Conservation (phyloP, 2,888 invertebrate species). For the Margaritifera margaritifera region DNA sequence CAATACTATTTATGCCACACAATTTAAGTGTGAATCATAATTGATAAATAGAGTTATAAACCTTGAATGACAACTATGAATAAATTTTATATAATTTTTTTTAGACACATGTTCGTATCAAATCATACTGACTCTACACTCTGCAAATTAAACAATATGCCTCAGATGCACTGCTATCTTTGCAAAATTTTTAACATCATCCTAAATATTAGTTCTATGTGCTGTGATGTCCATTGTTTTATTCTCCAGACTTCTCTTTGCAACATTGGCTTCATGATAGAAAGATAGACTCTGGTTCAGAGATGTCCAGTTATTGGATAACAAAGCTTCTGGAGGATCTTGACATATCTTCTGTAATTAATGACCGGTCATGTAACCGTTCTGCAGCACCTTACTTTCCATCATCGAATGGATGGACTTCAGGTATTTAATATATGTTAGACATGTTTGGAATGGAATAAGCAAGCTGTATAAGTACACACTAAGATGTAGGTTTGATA, state of each 20-base stretch:
- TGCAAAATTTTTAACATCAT: too few species aligned
- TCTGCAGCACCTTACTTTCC: not conserved
- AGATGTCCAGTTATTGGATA: conserved; percentile 24
- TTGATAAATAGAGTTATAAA: too few species aligned
- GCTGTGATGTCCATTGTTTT: not conserved
- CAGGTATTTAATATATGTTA: conserved; percentile 13
- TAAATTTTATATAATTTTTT: too few species aligned
- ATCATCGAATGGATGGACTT: conserved; percentile 11
- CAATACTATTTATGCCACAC: too few species aligned
- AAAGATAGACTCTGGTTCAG: conserved; percentile 9
- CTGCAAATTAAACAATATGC: too few species aligned
- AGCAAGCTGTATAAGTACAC: too few species aligned
- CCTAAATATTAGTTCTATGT: not conserved
- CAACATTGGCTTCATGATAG: conserved; percentile 22
- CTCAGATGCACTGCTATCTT: too few species aligned
- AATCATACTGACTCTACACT: too few species aligned
- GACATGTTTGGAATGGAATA: not conserved
- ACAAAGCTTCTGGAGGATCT: conserved; percentile 30
- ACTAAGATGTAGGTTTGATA: too few species aligned
- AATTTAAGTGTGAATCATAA: too few species aligned
- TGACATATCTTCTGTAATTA: conserved; percentile 28
- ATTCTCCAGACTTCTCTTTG: conserved; percentile 26
- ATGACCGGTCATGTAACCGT: conserved; percentile 23
- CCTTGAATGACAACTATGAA: too few species aligned
- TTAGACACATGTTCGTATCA: too few species aligned